Base-by-base conservation (phyloP, 1,140 invertebrate species). In the Lordiphosa clarofinis region DNA sequence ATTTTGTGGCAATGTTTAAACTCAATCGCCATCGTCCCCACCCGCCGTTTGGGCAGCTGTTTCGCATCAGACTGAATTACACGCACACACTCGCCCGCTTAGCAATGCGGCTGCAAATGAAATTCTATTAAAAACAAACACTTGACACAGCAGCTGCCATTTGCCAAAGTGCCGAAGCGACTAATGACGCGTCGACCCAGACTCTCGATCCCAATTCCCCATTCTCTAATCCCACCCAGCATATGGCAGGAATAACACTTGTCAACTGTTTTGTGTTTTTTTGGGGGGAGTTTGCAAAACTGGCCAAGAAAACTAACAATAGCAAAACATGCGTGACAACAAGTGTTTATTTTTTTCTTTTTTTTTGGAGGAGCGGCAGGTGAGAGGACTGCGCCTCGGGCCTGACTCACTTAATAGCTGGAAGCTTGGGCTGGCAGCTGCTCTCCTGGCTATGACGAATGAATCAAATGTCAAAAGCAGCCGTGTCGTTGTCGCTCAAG, bases 111-210 rank as follows among this genome's bases (percentile, higher is more conserved):
- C 74, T 62, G 74, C 74, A 71, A 82, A 81, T 81, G 76, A 81
- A 81, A 82, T 82, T 82, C 76, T 76, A 82, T 82, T 82, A 76
- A 82, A 84, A 84, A 82, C 68, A 82, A 82, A 82, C 76, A 82
- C 73, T 79, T 81, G 74, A 79, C 74, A 79, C 70, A 75, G 44
- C 74, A 79, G 74, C 74, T 79, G 74, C 64, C 58, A 46, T 39
- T 73, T 56, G 63, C 37, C 62, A 54, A 71, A 71, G 56, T 52
- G 70, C 37, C 42, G 37, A 53, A 40, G 11, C 52, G 49, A 68
- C 76, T 82, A 82, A 82, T 82, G 76, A 82, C 59, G 67, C 76
- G 76, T 76, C 59, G 67, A 58, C 64, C 64, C 55, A 49, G 55
- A 28, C 61, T 63, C 46, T 37, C 31, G 9, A 11, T n/a, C 46